Percentiles rank a stretch among this genome's conserved stretches.
Evolutionary conservation across 2,888 invertebrate species (phyloP).

Genomic region (Drosophila antonietae): DNA sequence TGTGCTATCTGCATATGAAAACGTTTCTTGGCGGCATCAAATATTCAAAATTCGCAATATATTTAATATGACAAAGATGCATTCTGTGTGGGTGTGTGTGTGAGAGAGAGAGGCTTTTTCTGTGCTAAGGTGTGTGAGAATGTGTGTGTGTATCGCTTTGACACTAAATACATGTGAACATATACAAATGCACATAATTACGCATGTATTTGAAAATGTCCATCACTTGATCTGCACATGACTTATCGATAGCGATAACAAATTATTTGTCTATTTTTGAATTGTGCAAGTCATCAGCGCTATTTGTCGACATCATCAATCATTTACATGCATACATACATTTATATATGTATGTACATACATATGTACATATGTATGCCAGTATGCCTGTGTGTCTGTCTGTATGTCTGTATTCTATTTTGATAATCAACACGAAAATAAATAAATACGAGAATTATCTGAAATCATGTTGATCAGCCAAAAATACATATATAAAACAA

Average conservation of each 20-base stretch:
- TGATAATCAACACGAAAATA: constrained; percentile 2
- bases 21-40: constrained; percentile 35
- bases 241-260: constrained; percentile 33
- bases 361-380: background rate
- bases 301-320: background rate
- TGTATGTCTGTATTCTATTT: constrained; percentile 1
- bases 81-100: constrained; percentile 12
- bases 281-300: constrained; percentile 23
- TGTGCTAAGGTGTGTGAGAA: background rate
- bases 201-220: constrained; percentile 15
- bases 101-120: background rate
- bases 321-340: background rate
- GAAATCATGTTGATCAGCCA: constrained; percentile 1
- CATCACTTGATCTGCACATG: constrained; percentile 19
- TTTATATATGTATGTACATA: background rate
- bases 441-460: constrained; percentile 6
- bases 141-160: background rate
- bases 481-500: constrained; percentile 1
- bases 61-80: constrained; percentile 44
- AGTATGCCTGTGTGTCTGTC: background rate
- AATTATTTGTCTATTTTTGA: background rate
- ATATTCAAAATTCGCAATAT: constrained; percentile 53
- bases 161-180: constrained; percentile 10
- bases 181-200: background rate
- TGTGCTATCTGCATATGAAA: constrained; percentile 38